A percentile compares a stretch with the other conserved stretches of the same genome.
Evolutionary conservation across 1,140 invertebrate genomes (phyloP).

Genomic region (Epicauta chinensis): DNA sequence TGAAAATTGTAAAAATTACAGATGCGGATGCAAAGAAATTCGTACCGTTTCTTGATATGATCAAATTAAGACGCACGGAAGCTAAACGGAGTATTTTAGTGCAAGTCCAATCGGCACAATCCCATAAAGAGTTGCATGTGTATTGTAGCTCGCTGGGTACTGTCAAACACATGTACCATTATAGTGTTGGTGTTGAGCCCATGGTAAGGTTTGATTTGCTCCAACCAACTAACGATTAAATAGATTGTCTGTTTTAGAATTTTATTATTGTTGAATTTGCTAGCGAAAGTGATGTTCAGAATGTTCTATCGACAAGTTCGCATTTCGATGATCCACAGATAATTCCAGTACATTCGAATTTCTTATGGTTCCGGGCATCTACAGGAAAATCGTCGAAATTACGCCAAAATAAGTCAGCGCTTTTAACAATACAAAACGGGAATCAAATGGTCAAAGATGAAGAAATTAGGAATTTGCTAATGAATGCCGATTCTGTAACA

Average conservation of each 20-base stretch:
- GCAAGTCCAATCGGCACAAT: conserved; percentile 57
- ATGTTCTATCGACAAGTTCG: conserved; percentile 42
- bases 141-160: conserved; percentile 57
- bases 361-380: conserved; percentile 61
- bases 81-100: conserved; percentile 55
- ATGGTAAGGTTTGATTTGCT: conserved; percentile 37
- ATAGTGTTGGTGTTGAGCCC: conserved; percentile 45
- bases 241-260: conserved; percentile 44
- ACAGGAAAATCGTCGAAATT: conserved; percentile 30
- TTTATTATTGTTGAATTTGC: conserved; percentile 64
- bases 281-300: conserved; percentile 41
- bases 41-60: conserved; percentile 33
- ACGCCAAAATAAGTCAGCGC: conserved; percentile 26
- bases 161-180: conserved; percentile 56
- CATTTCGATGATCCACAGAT: conserved; percentile 47
- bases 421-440: conserved; percentile 35
- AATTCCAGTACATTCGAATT: conserved; percentile 55
- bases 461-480: conserved; percentile 33
- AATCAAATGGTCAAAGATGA: conserved; percentile 24
- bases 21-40: conserved; percentile 7
- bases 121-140: conserved; percentile 52
- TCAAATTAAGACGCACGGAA: conserved; percentile 41
- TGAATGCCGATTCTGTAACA: conserved; percentile 28
- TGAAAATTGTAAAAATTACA: neutral
- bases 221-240: conserved; percentile 5